Base-by-base conservation (phyloP, 2,797 vertebrate genomes). In the Poecilia picta region DNA sequence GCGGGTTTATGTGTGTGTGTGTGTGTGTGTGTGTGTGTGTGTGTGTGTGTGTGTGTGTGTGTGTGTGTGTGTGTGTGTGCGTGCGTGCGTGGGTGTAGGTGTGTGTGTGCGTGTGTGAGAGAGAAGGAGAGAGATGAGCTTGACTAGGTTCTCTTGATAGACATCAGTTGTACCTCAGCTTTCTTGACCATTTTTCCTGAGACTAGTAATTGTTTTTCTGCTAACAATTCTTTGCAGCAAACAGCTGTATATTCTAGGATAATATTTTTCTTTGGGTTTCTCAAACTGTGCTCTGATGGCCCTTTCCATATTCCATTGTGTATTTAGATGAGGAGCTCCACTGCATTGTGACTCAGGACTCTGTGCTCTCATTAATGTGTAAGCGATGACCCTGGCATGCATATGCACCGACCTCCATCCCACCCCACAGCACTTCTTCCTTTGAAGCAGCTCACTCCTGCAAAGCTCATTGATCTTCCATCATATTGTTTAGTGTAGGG, bases 401-500 rank as follows among this genome's bases (percentile, higher is more conserved):
- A 51, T 55, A 59, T 49, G 70, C n/a, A 68, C 49, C 66, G 8
- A 72, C 20, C 72, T 51, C 62, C 6, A 25, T 64, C 55, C 62
- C 18, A 36, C 10, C n/a, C 75, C 49, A 74, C 51, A 71, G 18
- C 73, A 55, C 20, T 78, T 68, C 73, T 66, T 72, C 55, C 71
- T 78, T 87, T 76, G 79, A 87, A 82, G 53, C 64, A 75, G 12
- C 73, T 49, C 51, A 53, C 49, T 72, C 25, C 28, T 31, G 75
- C 78, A 85, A 75, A 68, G 51, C 41, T 71, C 73, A 73, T 89
- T 81, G 88, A 91, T 90, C 85, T 78, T 46, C 71, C 25, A 78
- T 86, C 79, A 72, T 85, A 74, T 82, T 89, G 70, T 90, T 92
- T 89, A 83, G 86, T 83, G 75, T 28, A 3, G 55, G 77, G 81